Evolutionary conservation across 2,797 vertebrate species (phyloP).

Genomic region (Oryzias dopingdopingensis): DNA sequence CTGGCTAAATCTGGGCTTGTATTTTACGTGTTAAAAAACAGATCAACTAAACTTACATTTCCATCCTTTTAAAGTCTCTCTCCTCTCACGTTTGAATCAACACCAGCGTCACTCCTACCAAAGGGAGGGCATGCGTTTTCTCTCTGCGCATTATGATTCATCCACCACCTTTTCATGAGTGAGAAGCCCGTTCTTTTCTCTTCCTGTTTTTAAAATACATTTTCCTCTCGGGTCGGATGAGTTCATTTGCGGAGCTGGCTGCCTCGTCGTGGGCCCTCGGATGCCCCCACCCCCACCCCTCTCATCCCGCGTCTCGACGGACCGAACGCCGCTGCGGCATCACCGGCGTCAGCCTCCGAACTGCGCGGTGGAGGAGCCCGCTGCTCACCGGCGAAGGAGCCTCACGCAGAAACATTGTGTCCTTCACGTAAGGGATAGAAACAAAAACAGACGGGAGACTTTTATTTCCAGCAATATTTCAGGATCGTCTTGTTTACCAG

Average conservation of each 20-base stretch:
- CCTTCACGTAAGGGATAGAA: constrained; percentile 29
- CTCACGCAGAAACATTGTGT: constrained; percentile 30
- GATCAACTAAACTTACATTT: not conserved
- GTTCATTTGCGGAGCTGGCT: constrained; percentile 55
- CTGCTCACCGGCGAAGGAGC: constrained; percentile 44
- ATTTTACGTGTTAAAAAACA: constrained; percentile 1
- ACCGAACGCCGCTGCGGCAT: constrained; percentile 65
- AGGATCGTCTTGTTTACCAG: constrained; percentile 60
- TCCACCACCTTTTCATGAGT: constrained; percentile 62
- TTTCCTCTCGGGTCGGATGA: constrained; percentile 49
- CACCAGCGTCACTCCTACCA: constrained; percentile 37
- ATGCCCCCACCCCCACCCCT: constrained; percentile 57
- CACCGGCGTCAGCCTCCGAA: constrained; percentile 67
- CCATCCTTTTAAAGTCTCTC: constrained; percentile 28
- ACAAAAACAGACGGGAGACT: not conserved
- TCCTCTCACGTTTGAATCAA: constrained; percentile 33
- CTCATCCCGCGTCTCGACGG: constrained; percentile 72
- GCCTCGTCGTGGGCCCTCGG: constrained; percentile 65
- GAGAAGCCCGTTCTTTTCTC: constrained; percentile 10
- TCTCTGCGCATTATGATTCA: constrained; percentile 62
- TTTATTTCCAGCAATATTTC: constrained; percentile 20
- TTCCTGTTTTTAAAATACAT: no score
- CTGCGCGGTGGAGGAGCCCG: constrained; percentile 66
- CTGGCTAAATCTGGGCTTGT: no score
- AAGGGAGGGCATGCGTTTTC: constrained; percentile 24